A percentile compares a stretch with the other conserved stretches of the same genome.
These are phyloP conservation scores for Lagria hirta DNA, from an alignment of 2,888 invertebrate genomes.

Conservation along the genomic window DNA sequence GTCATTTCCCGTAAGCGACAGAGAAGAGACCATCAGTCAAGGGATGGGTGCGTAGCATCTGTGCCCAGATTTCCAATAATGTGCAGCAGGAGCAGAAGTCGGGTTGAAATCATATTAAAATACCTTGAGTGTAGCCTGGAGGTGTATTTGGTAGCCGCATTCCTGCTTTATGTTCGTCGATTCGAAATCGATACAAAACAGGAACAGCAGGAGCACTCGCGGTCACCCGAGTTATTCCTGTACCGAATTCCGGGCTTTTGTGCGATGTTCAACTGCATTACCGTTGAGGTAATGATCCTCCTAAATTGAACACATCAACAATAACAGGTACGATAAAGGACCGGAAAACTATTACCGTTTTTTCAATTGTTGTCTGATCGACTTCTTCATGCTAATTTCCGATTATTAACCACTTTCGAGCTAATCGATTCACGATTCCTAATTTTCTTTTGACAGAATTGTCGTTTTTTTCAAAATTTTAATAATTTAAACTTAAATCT, in stretches of 20 bases:
- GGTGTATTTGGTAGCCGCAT: conserved; percentile 50
- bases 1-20: conserved; percentile 27
- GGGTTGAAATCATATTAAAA: conserved; percentile 52
- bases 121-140: conserved; percentile 50
- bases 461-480: too few species aligned
- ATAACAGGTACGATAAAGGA: conserved; percentile 19
- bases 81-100: conserved; percentile 53
- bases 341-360: conserved; percentile 18
- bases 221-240: conserved; percentile 17
- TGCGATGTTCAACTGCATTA: conserved; percentile 15
- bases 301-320: conserved; percentile 25
- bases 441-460: too few species aligned
- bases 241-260: conserved; percentile 15
- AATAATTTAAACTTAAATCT: too few species aligned
- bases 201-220: conserved; percentile 1
- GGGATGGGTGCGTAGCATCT: conserved; percentile 52
- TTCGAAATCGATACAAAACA: conserved; percentile 24
- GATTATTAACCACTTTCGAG: too few species aligned
- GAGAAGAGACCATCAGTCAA: conserved; percentile 28
- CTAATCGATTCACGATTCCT: too few species aligned
- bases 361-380: too few species aligned
- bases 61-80: conserved; percentile 55
- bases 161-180: conserved; percentile 48
- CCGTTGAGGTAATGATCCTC: conserved; percentile 25
- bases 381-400: too few species aligned